phyloP scores from a whole-genome alignment of 2,888 invertebrate species.

The Thumatha senex region DNA sequence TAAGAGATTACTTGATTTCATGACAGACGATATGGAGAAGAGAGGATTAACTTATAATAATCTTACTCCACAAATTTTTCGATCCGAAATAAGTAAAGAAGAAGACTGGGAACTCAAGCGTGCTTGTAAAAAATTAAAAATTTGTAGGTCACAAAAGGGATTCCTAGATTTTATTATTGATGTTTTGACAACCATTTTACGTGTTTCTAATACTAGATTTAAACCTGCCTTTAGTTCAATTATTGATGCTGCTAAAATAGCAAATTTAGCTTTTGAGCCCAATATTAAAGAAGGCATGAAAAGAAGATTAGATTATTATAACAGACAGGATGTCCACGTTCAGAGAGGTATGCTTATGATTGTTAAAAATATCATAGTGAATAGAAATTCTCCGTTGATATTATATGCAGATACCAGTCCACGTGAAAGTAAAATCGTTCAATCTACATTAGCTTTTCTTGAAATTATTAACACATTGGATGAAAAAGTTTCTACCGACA shows the following conservation, averaged over 20 bases:
- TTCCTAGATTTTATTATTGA: constrained; percentile 42
- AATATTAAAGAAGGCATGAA: not conserved
- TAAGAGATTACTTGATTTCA: constrained; percentile 42
- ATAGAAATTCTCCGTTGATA: constrained; percentile 42
- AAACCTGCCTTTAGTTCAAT: constrained; percentile 39
- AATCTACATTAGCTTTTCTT: constrained; percentile 44
- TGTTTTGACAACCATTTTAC: constrained; percentile 32
- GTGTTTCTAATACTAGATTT: constrained; percentile 36
- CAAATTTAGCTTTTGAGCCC: constrained; percentile 27
- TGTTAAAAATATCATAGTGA: constrained; percentile 32
- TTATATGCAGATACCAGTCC: constrained; percentile 8
- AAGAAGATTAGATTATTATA: not conserved
- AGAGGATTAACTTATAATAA: constrained; percentile 21
- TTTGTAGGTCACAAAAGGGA: constrained; percentile 42
- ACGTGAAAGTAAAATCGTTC: constrained; percentile 15
- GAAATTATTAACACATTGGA: constrained; percentile 36
- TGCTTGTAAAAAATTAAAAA: constrained; percentile 45
- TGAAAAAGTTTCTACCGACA: not conserved
- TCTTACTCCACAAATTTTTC: constrained; percentile 13
- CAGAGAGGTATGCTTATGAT: constrained; percentile 27
- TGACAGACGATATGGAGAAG: constrained; percentile 36
- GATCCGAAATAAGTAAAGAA: constrained; percentile 42
- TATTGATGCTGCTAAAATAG: constrained; percentile 43
- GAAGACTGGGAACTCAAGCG: constrained; percentile 36
- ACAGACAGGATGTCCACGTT: constrained; percentile 14